phyloP scores from a whole-genome alignment of 2,113 vertebrate species.

The Labrus mixtus region DNA sequence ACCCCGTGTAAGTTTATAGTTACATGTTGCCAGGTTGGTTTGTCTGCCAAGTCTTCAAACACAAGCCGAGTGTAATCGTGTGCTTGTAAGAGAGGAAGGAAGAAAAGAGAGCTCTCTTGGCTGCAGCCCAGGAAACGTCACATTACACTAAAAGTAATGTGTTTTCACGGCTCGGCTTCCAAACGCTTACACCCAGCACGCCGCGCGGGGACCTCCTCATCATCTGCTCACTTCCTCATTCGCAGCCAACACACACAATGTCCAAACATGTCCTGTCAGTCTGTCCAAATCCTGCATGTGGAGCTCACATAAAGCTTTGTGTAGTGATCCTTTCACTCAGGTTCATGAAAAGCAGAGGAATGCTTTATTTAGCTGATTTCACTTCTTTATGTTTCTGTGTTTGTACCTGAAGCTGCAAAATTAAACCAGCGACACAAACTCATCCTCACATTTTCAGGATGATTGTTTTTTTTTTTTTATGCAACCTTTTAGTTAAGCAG shows the following conservation, averaged over 20 bases:
- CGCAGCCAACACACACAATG: constrained; percentile 19
- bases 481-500: too few relatives aligned
- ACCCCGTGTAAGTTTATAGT: constrained; percentile 63
- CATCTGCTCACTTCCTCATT: constrained; percentile 38
- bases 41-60: constrained; percentile 68
- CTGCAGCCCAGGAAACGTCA: constrained; percentile 69
- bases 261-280: background rate
- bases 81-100: constrained; percentile 54
- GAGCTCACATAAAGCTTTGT: background rate
- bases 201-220: constrained; percentile 5
- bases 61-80: constrained; percentile 48
- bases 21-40: constrained; percentile 56
- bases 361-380: background rate
- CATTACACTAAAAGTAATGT: constrained; percentile 67
- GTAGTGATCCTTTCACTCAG: constrained; percentile 28
- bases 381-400: background rate
- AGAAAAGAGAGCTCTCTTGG: constrained; percentile 45
- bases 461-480: too few relatives aligned
- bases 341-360: background rate
- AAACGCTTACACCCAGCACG: constrained; percentile 47
- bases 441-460: too few relatives aligned
- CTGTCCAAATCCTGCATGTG: constrained; percentile 24
- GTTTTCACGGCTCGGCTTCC: constrained; percentile 62
- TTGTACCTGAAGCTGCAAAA: too few relatives aligned
- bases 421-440: too few relatives aligned